Evolutionary conservation across 2,113 vertebrate species (phyloP).

Genomic region (Poeciliopsis turrubarensis): DNA sequence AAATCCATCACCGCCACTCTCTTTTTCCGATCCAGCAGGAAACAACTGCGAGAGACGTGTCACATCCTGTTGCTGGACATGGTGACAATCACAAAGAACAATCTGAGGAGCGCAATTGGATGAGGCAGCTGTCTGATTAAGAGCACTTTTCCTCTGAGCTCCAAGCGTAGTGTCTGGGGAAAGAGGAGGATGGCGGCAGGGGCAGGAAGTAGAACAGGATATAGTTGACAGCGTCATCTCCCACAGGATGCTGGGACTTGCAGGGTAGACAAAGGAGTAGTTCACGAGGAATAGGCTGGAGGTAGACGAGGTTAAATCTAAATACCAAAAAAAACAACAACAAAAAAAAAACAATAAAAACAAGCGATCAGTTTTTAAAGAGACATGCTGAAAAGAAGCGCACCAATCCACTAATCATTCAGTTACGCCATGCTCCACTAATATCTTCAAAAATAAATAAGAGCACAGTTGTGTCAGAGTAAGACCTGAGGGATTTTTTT

Average conservation of each 20-base stretch:
- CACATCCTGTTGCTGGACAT: conserved; percentile 57
- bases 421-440: background rate
- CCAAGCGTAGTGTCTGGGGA: conserved; percentile 18
- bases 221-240: conserved; percentile 54
- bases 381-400: background rate
- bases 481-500: background rate
- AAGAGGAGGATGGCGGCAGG: conserved; percentile 34
- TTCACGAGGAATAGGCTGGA: conserved; percentile 22
- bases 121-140: conserved; percentile 37
- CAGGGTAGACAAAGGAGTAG: conserved; percentile 36
- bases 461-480: background rate
- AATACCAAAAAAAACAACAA: background rate
- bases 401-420: background rate
- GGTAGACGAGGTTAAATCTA: conserved; percentile 17
- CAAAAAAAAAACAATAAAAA: background rate
- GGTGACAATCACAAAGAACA: conserved; percentile 42
- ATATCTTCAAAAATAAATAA: background rate
- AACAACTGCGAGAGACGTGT: conserved; percentile 54
- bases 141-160: conserved; percentile 44
- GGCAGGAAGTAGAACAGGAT: conserved; percentile 63
- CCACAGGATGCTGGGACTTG: conserved; percentile 68
- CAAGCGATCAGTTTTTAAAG: background rate
- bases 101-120: conserved; percentile 39
- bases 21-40: conserved; percentile 68
- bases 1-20: conserved; percentile 53